phyloP scores from a whole-genome alignment of 2,113 vertebrate genomes.

The Numenius arquata region DNA sequence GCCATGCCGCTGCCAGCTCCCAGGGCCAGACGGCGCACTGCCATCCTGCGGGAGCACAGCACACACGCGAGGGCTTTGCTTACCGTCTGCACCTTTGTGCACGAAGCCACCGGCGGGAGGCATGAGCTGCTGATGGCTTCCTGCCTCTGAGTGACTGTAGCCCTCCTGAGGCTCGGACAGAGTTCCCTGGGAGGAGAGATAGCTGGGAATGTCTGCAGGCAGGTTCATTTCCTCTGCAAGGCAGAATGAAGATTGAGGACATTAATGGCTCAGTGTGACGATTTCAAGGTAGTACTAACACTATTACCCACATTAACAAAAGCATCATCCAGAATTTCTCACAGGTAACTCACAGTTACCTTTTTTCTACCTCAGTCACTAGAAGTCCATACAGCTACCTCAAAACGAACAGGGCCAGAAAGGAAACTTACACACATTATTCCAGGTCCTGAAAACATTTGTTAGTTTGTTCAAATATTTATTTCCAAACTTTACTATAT shows the following conservation, averaged over 20 bases:
- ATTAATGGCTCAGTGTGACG: neutral
- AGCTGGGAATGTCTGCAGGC: slow-evolving; percentile 95
- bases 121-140: slow-evolving; percentile 98
- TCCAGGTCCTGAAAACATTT: neutral
- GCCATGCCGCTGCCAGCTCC: neutral
- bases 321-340: neutral
- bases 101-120: slow-evolving; percentile 83
- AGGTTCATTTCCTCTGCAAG: slow-evolving; percentile 92
- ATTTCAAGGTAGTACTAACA: neutral
- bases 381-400: neutral
- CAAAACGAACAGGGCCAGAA: neutral
- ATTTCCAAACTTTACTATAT: neutral
- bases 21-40: neutral
- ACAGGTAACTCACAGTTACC: neutral
- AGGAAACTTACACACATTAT: neutral
- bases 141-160: slow-evolving; percentile 94
- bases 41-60: neutral
- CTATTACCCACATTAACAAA: neutral
- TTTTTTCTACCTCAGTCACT: neutral
- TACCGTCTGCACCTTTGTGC: slow-evolving; percentile 89
- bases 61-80: neutral
- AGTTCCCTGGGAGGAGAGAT: slow-evolving; percentile 95
- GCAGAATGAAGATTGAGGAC: neutral
- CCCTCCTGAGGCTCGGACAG: slow-evolving; percentile 95
- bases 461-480: neutral